Conservation (phyloP, 2,797 vertebrate genomes). For the Danionella dracula region DNA sequence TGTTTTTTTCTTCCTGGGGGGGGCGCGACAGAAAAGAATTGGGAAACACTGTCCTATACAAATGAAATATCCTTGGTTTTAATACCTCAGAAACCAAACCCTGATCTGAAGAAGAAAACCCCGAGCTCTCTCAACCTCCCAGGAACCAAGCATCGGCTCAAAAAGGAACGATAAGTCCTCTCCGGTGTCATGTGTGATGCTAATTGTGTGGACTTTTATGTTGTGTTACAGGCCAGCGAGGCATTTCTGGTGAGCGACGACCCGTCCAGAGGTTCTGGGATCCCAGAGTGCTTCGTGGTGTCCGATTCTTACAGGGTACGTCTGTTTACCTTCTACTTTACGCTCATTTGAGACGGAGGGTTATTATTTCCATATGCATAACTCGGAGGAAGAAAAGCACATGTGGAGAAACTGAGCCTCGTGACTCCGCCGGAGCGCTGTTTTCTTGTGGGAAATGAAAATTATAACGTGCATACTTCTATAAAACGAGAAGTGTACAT, state of each 20-base stretch:
- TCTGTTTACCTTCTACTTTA: conserved; percentile 1
- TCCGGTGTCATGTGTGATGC: neutral
- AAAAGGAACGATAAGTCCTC: neutral
- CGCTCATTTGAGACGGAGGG: conserved; percentile 14
- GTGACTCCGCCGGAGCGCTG: conserved; percentile 54
- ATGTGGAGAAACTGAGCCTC: conserved; percentile 37
- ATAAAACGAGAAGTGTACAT: conserved; percentile 47
- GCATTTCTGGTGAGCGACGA: conserved; percentile 79
- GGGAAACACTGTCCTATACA: no score
- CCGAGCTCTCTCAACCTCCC: neutral
- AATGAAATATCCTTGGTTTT: no score
- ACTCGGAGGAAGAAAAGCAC: conserved; percentile 23
- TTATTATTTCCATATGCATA: conserved; percentile 71
- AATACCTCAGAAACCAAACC: neutral
- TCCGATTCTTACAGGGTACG: conserved; percentile 81
- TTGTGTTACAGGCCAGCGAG: conserved; percentile 76
- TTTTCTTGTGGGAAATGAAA: conserved; percentile 59
- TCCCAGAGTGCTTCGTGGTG: conserved; percentile 80
- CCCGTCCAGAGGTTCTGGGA: conserved; percentile 75
- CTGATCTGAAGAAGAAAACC: neutral
- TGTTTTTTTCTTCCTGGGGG: no score
- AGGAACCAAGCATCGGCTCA: neutral
- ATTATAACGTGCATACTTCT: conserved; percentile 54
- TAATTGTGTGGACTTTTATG: conserved; percentile 51
- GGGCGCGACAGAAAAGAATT: no score